Percentiles rank a stretch among this genome's conserved stretches.
Evolutionary conservation across 2,888 invertebrate species (phyloP).

Genomic region (Trichogramma dendrolimi): DNA sequence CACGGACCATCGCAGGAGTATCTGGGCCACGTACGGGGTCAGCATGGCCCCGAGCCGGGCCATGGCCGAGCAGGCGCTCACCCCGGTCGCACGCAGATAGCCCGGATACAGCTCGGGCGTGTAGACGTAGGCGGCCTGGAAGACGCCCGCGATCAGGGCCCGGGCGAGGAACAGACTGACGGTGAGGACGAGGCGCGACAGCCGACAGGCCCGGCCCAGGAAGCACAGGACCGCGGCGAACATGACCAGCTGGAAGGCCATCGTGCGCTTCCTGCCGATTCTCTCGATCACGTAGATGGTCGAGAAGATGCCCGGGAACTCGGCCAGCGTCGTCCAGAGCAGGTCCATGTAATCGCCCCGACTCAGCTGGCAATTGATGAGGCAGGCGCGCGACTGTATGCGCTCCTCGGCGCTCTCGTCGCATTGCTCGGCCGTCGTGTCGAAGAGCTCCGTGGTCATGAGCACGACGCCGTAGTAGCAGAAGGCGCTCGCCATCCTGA

Average conservation of each 20-base stretch:
- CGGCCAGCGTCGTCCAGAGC: conserved; percentile 88
- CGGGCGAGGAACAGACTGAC: conserved; percentile 81
- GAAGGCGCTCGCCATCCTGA: conserved; percentile 88
- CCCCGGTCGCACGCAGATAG: conserved; percentile 79
- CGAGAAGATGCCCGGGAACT: conserved; percentile 89
- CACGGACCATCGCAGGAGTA: conserved; percentile 71
- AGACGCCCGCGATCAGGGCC: conserved; percentile 88
- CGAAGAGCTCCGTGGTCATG: conserved; percentile 90
- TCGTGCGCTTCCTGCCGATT: conserved; percentile 85
- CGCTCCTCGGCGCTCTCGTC: conserved; percentile 45
- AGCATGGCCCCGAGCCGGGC: conserved; percentile 90
- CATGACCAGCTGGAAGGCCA: conserved; percentile 86
- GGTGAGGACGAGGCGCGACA: conserved; percentile 72
- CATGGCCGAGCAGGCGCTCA: conserved; percentile 89
- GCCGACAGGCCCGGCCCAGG: conserved; percentile 64
- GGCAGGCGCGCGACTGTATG: conserved; percentile 42
- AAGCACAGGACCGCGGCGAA: conserved; percentile 74
- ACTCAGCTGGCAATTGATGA: conserved; percentile 66
- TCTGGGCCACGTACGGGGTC: conserved; percentile 92
- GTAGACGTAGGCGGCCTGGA: conserved; percentile 93
- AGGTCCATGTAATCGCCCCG: conserved; percentile 89
- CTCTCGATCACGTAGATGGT: conserved; percentile 86
- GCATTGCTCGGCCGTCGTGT: conserved; percentile 57
- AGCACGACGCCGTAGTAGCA: conserved; percentile 92
- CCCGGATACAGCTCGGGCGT: conserved; percentile 95